Conservation (phyloP, 2,113 vertebrate species). For the Furnarius figulus region DNA sequence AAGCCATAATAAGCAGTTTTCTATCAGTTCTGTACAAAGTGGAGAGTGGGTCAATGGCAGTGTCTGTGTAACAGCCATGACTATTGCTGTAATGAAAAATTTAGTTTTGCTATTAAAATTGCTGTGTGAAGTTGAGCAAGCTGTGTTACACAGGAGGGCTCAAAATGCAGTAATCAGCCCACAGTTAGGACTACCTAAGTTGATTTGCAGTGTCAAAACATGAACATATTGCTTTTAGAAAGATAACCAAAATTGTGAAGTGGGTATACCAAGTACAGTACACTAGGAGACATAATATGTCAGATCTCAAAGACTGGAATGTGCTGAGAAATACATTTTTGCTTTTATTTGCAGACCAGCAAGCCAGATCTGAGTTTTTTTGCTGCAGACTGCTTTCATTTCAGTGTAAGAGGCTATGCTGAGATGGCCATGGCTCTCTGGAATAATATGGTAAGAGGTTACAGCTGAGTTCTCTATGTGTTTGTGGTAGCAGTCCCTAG, state of each 20-base stretch:
- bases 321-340: background rate
- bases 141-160: background rate
- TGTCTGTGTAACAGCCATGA: background rate
- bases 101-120: background rate
- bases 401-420: slow-evolving; percentile 85
- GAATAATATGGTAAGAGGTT: slow-evolving; percentile 91
- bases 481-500: background rate
- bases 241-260: background rate
- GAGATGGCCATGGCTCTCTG: slow-evolving; percentile 88
- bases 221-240: background rate
- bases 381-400: slow-evolving; percentile 89
- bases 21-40: background rate
- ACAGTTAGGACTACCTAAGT: background rate
- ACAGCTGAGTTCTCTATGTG: background rate
- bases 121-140: background rate
- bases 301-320: background rate
- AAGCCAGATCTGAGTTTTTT: slow-evolving; percentile 84
- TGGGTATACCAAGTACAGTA: background rate
- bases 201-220: background rate
- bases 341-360: slow-evolving; percentile 71
- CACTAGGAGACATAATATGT: background rate
- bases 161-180: background rate
- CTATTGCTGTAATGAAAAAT: background rate
- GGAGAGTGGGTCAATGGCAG: background rate
- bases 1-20: background rate